Conservation (phyloP, 2,888 invertebrate genomes). For the Ypsolopha sequella region DNA sequence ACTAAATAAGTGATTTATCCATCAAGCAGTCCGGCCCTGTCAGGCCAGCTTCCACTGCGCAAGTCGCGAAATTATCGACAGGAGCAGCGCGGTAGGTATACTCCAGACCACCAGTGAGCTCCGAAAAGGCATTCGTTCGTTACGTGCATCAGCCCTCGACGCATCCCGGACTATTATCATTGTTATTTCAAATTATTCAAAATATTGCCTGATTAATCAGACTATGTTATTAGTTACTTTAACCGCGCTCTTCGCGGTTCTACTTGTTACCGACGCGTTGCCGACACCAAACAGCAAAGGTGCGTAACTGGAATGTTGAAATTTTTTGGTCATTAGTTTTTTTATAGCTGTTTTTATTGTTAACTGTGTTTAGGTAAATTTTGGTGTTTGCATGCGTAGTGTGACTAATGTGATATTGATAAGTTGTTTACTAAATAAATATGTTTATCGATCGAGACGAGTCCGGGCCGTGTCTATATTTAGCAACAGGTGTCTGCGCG, state of each 20-base stretch:
- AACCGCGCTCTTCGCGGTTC: conserved; percentile 58
- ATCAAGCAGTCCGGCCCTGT: background rate
- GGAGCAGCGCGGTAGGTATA: conserved; percentile 31
- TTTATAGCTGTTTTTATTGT: conserved; percentile 44
- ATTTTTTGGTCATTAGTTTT: conserved; percentile 41
- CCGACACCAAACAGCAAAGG: conserved; percentile 59
- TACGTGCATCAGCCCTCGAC: conserved; percentile 23
- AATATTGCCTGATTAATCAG: background rate
- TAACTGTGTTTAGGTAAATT: conserved; percentile 24
- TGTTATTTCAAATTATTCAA: too few species aligned
- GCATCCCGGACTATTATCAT: background rate
- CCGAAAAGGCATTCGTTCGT: conserved; percentile 40
- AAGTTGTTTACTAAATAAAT: background rate
- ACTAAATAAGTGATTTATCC: background rate
- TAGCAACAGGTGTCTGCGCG: conserved; percentile 62
- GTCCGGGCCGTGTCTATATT: conserved; percentile 45
- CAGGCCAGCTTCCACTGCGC: conserved; percentile 39
- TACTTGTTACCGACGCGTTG: conserved; percentile 38
- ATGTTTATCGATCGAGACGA: conserved; percentile 43
- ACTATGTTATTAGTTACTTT: conserved; percentile 48
- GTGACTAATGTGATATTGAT: too few species aligned
- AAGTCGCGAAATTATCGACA: conserved; percentile 67
- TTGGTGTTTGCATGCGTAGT: too few species aligned
- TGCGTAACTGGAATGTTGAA: conserved; percentile 20
- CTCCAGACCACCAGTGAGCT: conserved; percentile 31